Conservation (phyloP, 2,888 invertebrate species). For the Selenia dentaria region DNA sequence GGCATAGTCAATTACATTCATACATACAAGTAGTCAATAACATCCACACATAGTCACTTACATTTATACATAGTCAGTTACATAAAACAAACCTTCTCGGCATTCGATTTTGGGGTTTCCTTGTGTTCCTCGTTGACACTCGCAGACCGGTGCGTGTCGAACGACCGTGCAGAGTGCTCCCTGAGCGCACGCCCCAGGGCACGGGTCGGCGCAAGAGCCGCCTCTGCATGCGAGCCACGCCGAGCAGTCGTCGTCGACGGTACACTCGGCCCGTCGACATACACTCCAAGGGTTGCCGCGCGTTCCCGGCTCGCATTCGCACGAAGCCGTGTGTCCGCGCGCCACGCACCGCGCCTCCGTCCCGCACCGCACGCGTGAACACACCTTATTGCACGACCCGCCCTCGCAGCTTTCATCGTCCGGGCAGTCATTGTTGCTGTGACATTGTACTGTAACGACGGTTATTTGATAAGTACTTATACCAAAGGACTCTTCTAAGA, state of each 20-base stretch:
- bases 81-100: slow-evolving; percentile 72
- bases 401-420: slow-evolving; percentile 92
- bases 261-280: slow-evolving; percentile 92
- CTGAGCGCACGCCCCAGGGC: slow-evolving; percentile 92
- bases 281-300: slow-evolving; percentile 91
- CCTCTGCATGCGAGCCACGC: slow-evolving; percentile 91
- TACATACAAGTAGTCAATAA: too few relatives aligned
- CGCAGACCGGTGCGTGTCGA: slow-evolving; percentile 91
- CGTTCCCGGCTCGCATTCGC: slow-evolving; percentile 90
- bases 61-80: too few relatives aligned
- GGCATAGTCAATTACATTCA: too few relatives aligned
- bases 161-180: slow-evolving; percentile 90
- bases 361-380: slow-evolving; percentile 92
- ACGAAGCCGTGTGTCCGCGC: slow-evolving; percentile 91
- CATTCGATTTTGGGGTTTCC: slow-evolving; percentile 91
- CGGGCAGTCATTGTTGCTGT: slow-evolving; percentile 93
- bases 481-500: too few relatives aligned
- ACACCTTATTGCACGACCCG: slow-evolving; percentile 92
- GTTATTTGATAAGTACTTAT: too few relatives aligned
- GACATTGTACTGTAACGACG: slow-evolving; percentile 89
- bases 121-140: slow-evolving; percentile 92
- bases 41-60: too few relatives aligned
- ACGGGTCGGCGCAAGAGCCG: slow-evolving; percentile 92
- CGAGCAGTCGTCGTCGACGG: slow-evolving; percentile 90
- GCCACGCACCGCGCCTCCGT: slow-evolving; percentile 90